Evolutionary conservation across 2,113 vertebrate species (phyloP).

Genomic region (Cebus imitator): DNA sequence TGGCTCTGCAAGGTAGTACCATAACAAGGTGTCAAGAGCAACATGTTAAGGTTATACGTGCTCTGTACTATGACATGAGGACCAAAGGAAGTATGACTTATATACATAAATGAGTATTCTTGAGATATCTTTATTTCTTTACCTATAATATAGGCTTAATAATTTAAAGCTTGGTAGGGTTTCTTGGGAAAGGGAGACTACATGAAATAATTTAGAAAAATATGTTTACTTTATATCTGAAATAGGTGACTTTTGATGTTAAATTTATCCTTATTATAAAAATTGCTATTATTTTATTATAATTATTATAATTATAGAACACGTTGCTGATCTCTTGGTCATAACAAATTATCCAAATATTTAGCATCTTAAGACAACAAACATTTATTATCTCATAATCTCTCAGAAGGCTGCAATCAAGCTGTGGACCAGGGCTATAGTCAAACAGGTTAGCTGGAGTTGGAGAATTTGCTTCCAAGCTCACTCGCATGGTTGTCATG

Average conservation of each 20-base stretch:
- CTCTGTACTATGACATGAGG: neutral
- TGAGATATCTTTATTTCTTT: neutral
- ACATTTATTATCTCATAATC: neutral
- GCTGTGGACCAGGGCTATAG: neutral
- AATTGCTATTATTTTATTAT: neutral
- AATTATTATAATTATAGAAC: neutral
- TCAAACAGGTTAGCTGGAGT: neutral
- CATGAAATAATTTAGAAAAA: neutral
- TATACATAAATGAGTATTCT: neutral
- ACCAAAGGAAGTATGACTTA: neutral
- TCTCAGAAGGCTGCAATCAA: neutral
- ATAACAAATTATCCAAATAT: neutral
- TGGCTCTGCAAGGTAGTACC: neutral
- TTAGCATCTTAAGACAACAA: neutral
- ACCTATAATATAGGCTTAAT: neutral
- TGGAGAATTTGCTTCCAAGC: neutral
- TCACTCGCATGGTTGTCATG: neutral
- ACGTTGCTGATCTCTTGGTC: neutral
- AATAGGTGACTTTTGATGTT: neutral
- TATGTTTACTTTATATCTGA: neutral
- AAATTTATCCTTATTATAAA: neutral
- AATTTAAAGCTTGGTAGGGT: neutral
- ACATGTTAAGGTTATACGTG: neutral
- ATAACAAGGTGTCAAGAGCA: neutral
- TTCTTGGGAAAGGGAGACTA: neutral